phyloP scores from a whole-genome alignment of 2,797 vertebrate species.

The Phrynocephalus vlangalii region DNA sequence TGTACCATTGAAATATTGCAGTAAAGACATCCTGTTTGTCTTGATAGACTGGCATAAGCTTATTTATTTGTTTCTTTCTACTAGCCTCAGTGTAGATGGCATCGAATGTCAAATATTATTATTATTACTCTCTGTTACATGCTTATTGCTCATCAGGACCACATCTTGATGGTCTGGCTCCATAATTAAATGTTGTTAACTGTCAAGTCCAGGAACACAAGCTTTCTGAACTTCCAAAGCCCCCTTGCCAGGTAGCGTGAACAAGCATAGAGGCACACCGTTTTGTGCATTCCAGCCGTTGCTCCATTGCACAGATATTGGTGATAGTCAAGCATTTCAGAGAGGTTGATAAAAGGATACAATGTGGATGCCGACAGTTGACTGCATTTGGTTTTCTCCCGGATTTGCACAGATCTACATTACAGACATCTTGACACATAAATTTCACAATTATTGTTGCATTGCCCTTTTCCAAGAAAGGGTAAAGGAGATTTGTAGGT shows the following conservation, averaged over 20 bases:
- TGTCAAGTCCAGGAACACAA: rapidly evolving
- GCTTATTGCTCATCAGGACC: constrained; percentile 27
- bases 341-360: constrained; percentile 42
- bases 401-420: constrained; percentile 65
- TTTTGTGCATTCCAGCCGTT: constrained; percentile 8
- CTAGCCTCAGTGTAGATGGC: background rate
- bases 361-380: constrained; percentile 54
- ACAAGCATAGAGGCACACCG: constrained; percentile 16
- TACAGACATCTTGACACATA: constrained; percentile 73
- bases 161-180: background rate
- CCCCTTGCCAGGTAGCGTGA: constrained; percentile 30
- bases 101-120: background rate
- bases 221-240: constrained; percentile 35
- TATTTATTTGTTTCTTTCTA: constrained; percentile 4
- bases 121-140: constrained; percentile 2
- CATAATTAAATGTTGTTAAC: rapidly evolving
- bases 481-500: constrained; percentile 81
- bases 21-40: background rate
- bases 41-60: background rate
- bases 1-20: background rate
- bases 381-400: constrained; percentile 51
- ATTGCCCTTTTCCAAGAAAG: constrained; percentile 81
- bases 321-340: constrained; percentile 31
- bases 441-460: constrained; percentile 79
- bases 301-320: background rate